A percentile compares a stretch with the other conserved stretches of the same genome.
Evolutionary conservation across 2,797 vertebrate genomes (phyloP).

Genomic region (Discoglossus pictus): DNA sequence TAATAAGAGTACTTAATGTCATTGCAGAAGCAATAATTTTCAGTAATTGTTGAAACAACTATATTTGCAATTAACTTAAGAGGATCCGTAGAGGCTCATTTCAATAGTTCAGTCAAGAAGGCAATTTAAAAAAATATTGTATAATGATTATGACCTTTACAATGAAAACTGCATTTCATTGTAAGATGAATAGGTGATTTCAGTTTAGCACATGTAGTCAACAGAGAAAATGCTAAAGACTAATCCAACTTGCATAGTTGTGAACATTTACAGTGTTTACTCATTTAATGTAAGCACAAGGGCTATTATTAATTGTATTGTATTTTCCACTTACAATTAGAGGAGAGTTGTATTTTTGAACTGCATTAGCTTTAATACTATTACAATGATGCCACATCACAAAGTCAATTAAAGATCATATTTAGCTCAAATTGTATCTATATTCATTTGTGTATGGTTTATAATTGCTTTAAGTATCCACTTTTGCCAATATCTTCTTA

Average conservation of each 20-base stretch:
- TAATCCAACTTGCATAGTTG: constrained; percentile 41
- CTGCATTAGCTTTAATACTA: constrained; percentile 1
- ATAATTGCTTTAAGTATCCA: no score
- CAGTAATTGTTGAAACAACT: constrained; percentile 35
- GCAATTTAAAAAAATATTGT: constrained; percentile 27
- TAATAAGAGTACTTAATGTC: constrained; percentile 44
- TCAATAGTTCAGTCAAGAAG: constrained; percentile 29
- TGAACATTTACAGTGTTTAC: constrained; percentile 29
- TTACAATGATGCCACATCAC: constrained; percentile 19
- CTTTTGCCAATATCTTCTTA: no score
- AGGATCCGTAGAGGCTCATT: constrained; percentile 23
- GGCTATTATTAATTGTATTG: constrained; percentile 17
- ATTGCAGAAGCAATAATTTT: constrained; percentile 32
- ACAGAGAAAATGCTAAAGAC: constrained; percentile 8
- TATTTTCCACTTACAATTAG: constrained; percentile 30
- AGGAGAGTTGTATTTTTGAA: constrained; percentile 33
- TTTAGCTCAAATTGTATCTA: no score
- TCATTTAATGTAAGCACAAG: constrained; percentile 13
- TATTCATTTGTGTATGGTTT: no score
- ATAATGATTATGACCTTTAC: constrained; percentile 41
- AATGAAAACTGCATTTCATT: constrained; percentile 18
- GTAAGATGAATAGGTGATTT: constrained; percentile 25
- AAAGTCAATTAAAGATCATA: no score
- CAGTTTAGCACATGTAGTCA: background rate
- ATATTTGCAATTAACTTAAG: constrained; percentile 48